phyloP scores from a whole-genome alignment of 2,888 invertebrate genomes.

The Pocota personata region DNA sequence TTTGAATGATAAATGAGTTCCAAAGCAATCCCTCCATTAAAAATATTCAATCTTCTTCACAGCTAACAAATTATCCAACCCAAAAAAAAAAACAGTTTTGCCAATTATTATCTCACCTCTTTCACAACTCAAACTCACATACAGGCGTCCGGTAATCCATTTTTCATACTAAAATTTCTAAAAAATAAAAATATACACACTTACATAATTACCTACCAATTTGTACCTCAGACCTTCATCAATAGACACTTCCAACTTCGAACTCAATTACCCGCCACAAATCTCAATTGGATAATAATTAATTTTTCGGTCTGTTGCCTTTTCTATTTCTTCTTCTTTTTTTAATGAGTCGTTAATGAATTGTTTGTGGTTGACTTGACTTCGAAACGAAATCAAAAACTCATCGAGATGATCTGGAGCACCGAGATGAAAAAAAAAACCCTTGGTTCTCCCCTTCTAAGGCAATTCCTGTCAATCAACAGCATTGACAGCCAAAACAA shows the following conservation, averaged over 20 bases:
- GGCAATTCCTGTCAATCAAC: slow-evolving; percentile 53
- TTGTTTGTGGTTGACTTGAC: slow-evolving; percentile 42
- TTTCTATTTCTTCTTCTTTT: not conserved
- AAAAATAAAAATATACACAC: not conserved
- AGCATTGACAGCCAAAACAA: slow-evolving; percentile 54
- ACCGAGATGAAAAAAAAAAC: no score
- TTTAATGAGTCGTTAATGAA: slow-evolving; percentile 58
- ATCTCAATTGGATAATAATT: slow-evolving; percentile 24
- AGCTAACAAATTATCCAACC: not conserved
- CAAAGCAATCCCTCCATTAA: not conserved
- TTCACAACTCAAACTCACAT: no score
- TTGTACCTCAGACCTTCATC: slow-evolving; percentile 18
- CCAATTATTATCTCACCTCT: slow-evolving; percentile 14
- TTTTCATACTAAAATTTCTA: not conserved
- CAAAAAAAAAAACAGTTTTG: not conserved
- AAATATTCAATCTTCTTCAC: not conserved
- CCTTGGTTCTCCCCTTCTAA: not conserved
- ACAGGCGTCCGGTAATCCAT: not conserved
- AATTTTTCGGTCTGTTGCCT: slow-evolving; percentile 10
- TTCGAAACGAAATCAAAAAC: slow-evolving; percentile 33
- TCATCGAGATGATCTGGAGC: slow-evolving; percentile 35
- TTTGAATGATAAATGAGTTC: not conserved
- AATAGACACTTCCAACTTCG: slow-evolving; percentile 27
- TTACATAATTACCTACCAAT: slow-evolving; percentile 14
- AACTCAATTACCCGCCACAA: slow-evolving; percentile 35